Base-by-base conservation (phyloP, 2,113 vertebrate species). In the Austrofundulus limnaeus region DNA sequence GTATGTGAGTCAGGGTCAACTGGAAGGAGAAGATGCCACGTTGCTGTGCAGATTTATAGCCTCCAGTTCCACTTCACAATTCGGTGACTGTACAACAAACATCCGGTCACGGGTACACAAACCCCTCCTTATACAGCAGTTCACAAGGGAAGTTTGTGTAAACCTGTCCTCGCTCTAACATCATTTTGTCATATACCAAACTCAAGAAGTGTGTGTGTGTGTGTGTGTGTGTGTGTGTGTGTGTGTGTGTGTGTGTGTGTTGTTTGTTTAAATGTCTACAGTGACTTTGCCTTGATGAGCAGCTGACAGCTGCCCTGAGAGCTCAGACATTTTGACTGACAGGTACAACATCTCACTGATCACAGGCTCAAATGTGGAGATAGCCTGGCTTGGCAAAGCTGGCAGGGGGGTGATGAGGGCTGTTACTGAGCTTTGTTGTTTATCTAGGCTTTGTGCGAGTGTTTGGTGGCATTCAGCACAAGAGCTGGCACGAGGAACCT, bases 301-400 rank as follows among this genome's bases (percentile, higher is more conserved):
- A 2, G 57, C 67, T 83, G 84, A 86, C 88, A 90, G 87, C 83
- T 90, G 89, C 67, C 57, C 34, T 19, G 64, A 62, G 77, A 72
- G 81, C 59, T 46, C 5, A 5, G 54, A 77, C 67, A 62, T 55
- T 79, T 66, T 70, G 61, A 81, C 55, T 82, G 85, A 72, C 81
- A 80, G 60, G 66, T 70, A 43, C 61, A 54, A 74, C 70, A 76
- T 73, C 39, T 14, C 61, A 52, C 45, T 61, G 71, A 75, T 72
- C 57, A 72, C 59, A 66, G 55, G 83, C 66, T 81, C 66, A 66
- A 60, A 21, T 23, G 62, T 41, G 51, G 66, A 11, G 54, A 65
- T 59, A 28, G 61, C 68, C 21, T 51, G 66, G 56, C 67, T 59
- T 45, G 67, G 48, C 21, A 59, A 69, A 52, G 12, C 17, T 55